Conservation (phyloP, 2,113 vertebrate species). For the Monarcha castaneiventris region DNA sequence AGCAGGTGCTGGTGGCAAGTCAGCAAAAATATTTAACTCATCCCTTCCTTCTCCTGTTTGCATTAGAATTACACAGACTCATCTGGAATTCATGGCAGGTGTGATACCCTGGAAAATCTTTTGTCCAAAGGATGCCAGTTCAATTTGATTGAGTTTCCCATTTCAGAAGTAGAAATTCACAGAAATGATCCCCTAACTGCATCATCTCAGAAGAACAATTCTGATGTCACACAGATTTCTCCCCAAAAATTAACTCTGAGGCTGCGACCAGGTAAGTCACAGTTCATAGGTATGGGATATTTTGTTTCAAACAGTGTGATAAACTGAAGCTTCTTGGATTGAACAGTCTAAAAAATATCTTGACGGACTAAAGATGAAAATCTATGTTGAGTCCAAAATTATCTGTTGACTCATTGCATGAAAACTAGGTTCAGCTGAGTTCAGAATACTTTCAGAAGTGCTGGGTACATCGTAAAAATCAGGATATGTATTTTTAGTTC, state of each 20-base stretch:
- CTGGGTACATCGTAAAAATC: not conserved
- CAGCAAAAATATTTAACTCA: conserved; percentile 16
- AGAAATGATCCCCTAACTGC: conserved; percentile 77
- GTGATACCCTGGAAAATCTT: conserved; percentile 82
- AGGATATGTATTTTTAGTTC: not conserved
- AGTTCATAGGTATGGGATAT: not conserved
- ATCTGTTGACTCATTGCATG: not conserved
- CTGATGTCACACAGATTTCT: conserved; percentile 85
- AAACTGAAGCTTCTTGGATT: not conserved
- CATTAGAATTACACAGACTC: conserved; percentile 90
- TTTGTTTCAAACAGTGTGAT: not conserved
- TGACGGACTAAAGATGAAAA: not conserved
- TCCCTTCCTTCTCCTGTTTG: not conserved
- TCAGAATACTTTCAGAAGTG: not conserved
- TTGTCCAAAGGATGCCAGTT: conserved; percentile 81
- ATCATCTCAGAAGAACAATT: conserved; percentile 61
- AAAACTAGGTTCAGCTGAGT: not conserved
- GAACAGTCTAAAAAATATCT: not conserved
- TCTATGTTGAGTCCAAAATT: not conserved
- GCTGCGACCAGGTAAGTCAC: conserved; percentile 84
- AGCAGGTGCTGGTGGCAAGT: not conserved
- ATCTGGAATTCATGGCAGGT: conserved; percentile 80
- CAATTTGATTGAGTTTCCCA: conserved; percentile 81
- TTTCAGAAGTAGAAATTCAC: conserved; percentile 78
- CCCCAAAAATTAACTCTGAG: conserved; percentile 88